Percentiles rank a stretch among this genome's conserved stretches.
Evolutionary conservation across 2,888 invertebrate genomes (phyloP).

Genomic region (Melanargia galathea): DNA sequence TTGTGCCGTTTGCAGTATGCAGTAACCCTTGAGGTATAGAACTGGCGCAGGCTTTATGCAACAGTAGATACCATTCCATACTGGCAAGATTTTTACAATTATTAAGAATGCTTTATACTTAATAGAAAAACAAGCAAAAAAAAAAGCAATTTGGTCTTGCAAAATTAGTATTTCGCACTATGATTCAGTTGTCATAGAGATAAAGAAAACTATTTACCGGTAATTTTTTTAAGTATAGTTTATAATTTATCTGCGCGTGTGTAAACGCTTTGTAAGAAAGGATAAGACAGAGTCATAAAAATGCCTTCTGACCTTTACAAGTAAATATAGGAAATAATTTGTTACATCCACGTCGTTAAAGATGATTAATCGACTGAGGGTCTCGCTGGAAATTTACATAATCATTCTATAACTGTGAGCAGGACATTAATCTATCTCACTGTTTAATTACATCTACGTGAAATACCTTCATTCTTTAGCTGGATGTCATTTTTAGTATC

Average conservation of each 20-base stretch:
- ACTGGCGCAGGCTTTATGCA: not conserved
- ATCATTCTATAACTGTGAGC: slow-evolving; percentile 9
- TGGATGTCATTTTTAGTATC: too few relatives aligned
- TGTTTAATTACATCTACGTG: slow-evolving; percentile 13
- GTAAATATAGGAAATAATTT: slow-evolving; percentile 2
- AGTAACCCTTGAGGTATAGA: slow-evolving; percentile 1
- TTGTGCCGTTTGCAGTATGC: slow-evolving; percentile 8
- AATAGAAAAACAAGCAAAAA: too few relatives aligned
- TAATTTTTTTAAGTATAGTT: too few relatives aligned
- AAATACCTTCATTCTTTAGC: not conserved
- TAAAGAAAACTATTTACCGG: too few relatives aligned
- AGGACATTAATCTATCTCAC: slow-evolving; percentile 6
- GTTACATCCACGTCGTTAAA: slow-evolving; percentile 4
- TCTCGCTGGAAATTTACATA: slow-evolving; percentile 12
- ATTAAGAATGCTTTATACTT: not conserved
- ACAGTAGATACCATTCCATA: not conserved
- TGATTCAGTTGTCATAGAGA: too few relatives aligned
- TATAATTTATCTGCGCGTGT: too few relatives aligned
- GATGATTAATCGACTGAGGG: slow-evolving; percentile 15
- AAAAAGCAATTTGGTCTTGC: too few relatives aligned
- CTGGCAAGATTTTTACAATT: not conserved
- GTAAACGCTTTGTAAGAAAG: too few relatives aligned
- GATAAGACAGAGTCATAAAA: too few relatives aligned
- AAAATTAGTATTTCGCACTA: too few relatives aligned
- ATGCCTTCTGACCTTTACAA: not conserved